phyloP scores from a whole-genome alignment of 2,113 vertebrate genomes.

The Acinonyx jubatus region DNA sequence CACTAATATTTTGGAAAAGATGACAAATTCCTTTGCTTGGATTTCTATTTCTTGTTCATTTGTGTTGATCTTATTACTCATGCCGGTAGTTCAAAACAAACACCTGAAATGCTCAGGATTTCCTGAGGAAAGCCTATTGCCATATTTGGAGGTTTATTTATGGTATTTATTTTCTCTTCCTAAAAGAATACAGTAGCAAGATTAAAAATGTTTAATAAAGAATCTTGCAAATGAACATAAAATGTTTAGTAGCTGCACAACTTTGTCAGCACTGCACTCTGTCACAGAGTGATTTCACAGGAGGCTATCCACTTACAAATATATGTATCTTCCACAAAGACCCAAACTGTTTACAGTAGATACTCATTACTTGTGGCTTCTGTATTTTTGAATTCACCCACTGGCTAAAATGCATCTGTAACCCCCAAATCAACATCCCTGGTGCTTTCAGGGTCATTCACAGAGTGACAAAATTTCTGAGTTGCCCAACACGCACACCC shows the following conservation, averaged over 20 bases:
- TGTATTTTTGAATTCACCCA: neutral
- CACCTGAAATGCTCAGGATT: neutral
- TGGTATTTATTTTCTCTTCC: neutral
- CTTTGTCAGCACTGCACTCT: neutral
- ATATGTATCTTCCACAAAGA: neutral
- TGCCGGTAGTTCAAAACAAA: constrained; percentile 5
- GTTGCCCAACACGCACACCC: neutral
- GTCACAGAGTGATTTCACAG: neutral
- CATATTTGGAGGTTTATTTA: neutral
- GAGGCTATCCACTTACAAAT: neutral
- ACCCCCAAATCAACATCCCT: neutral
- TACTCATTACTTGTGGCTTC: neutral
- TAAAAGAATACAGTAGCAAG: neutral
- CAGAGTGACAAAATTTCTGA: neutral
- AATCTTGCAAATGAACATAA: constrained; percentile 39
- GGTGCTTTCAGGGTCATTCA: neutral
- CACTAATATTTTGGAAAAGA: constrained; percentile 22
- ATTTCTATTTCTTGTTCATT: neutral
- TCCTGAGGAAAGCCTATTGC: neutral
- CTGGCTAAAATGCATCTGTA: neutral
- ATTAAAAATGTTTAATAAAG: constrained; percentile 46
- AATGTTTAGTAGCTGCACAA: neutral
- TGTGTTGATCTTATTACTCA: constrained; percentile 33
- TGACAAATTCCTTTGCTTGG: neutral
- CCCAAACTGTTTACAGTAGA: neutral